Evolutionary conservation across 2,888 invertebrate species (phyloP), one percentile per base, ranked within the genome.

Genomic region (Epistrophe grossulariae): DNA sequence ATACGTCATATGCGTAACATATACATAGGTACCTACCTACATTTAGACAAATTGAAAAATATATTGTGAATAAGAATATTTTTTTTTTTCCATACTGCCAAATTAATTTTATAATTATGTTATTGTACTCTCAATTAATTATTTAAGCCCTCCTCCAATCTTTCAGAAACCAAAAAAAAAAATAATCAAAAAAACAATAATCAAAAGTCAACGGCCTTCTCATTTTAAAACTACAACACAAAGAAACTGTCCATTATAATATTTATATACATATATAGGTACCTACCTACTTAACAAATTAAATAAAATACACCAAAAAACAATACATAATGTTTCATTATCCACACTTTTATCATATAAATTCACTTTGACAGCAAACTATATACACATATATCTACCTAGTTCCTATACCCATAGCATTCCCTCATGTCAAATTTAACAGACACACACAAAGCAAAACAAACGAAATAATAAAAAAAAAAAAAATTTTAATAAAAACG

Each of bases 291-390:
- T 40, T 31, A 50, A 45, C 60, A 78, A 62, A 80, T 66, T 24
- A 60, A 73, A 74, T 40, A 43, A 70, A 74, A 74, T 6, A 11
- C 1, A 17, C 35, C 59, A 17, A 66, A 77, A 66, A 7, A 50
- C 24, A 15, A 8, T 43, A 19, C n/a, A 11, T 19, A 5, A 4
- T 35, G n/a, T 31, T 48, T 59, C n/a, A 57, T 57, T 52, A 60
- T 83, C 82, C 28, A 62, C 35, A 70, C 45, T 71, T 68, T 80
- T 59, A 84, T 66, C 28, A 72, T 81, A 85, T 81, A 85, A 62
- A 81, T 85, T 81, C 78, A 81, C 84, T 85, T 77, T 85, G 81
- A 85, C 72, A 84, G 77, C 72, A 19, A 84, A 81, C 80, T 77
- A 73, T 81, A 64, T 9, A 28, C 13, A 38, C 13, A 15, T 15